Percentiles rank a stretch among this genome's conserved stretches.
Conservation (phyloP, 2,888 invertebrate genomes). For the Ophion ventricosus region DNA sequence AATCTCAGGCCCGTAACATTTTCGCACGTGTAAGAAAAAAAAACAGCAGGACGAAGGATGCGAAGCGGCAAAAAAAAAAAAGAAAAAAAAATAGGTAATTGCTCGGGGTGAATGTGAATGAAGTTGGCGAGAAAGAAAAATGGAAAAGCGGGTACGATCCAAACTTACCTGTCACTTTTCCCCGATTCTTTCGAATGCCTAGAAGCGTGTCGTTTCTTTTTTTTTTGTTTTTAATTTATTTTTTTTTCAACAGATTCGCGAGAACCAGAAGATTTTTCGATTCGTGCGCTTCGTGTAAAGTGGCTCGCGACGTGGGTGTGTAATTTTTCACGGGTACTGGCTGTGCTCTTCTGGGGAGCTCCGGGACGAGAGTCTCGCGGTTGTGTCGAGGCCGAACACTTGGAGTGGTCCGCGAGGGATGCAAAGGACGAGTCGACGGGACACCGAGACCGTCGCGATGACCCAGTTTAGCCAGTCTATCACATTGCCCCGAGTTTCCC, state of each 20-base stretch:
- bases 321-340: constrained; percentile 82
- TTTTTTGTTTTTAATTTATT: not conserved
- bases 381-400: not conserved
- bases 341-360: constrained; percentile 69
- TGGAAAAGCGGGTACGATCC: not conserved
- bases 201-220: not conserved
- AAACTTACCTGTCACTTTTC: constrained; percentile 29
- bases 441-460: constrained; percentile 13
- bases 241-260: not conserved
- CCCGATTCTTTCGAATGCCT: not conserved
- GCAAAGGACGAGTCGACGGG: constrained; percentile 5
- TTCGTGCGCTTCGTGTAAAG: constrained; percentile 74
- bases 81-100: not conserved
- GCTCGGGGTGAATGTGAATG: not conserved
- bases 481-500: not conserved
- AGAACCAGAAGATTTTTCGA: not conserved
- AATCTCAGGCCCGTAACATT: not conserved
- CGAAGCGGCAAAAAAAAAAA: not conserved
- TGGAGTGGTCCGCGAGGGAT: constrained; percentile 7
- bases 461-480: constrained; percentile 26
- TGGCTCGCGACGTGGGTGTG: constrained; percentile 80
- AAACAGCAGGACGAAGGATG: not conserved
- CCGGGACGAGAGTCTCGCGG: constrained; percentile 66
- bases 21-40: not conserved
- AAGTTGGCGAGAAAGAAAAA: not conserved